Conservation (phyloP, 2,113 vertebrate species). For the Platycercus adscitus region DNA sequence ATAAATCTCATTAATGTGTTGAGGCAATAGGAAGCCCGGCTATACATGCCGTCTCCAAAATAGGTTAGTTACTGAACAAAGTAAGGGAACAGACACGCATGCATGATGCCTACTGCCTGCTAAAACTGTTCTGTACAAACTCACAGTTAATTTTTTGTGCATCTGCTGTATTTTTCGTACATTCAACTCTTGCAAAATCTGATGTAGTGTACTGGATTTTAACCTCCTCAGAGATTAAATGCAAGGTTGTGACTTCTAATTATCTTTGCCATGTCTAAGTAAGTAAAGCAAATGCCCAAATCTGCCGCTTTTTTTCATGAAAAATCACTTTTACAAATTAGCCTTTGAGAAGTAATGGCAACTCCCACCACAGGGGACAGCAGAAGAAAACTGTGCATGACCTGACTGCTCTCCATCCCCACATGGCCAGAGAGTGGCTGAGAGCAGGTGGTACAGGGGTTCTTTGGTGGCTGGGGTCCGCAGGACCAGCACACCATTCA, state of each 20-base stretch:
- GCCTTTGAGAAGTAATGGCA: neutral
- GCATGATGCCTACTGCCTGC: neutral
- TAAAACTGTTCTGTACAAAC: neutral
- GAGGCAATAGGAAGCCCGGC: neutral
- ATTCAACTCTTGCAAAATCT: neutral
- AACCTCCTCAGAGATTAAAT: neutral
- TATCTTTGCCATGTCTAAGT: neutral
- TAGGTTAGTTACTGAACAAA: neutral
- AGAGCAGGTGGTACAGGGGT: neutral
- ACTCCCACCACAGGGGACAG: neutral
- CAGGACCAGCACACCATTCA: neutral
- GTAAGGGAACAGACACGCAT: neutral
- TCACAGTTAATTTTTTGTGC: neutral
- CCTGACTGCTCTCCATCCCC: neutral
- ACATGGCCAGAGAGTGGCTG: fast-evolving
- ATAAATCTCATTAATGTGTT: neutral
- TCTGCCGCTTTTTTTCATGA: neutral
- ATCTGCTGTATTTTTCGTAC: neutral
- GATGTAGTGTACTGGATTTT: neutral
- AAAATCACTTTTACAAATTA: neutral
- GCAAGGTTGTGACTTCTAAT: neutral
- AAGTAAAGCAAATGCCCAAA: neutral
- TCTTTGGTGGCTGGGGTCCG: neutral
- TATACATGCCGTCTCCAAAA: neutral
- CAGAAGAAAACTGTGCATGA: neutral